Percentiles rank a stretch among this genome's conserved stretches.
phyloP scores from a whole-genome alignment of 1,140 invertebrate genomes.

The Eumaeus atala region DNA sequence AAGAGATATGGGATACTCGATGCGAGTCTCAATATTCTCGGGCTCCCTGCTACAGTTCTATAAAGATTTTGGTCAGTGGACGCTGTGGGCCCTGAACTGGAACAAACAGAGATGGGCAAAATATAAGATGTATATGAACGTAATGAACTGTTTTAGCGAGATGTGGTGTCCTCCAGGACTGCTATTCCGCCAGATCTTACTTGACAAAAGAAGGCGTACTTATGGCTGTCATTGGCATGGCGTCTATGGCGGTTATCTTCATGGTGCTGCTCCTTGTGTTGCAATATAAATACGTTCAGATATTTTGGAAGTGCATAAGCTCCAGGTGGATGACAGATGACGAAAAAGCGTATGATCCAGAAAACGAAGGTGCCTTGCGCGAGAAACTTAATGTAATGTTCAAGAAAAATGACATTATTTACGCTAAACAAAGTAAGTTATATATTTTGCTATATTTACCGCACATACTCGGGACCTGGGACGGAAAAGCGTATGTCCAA shows the following conservation, averaged over 20 bases:
- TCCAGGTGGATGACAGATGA: constrained; percentile 24
- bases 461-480: too few relatives aligned
- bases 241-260: constrained; percentile 32
- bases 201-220: constrained; percentile 32
- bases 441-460: too few relatives aligned
- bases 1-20: too few relatives aligned
- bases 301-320: constrained; percentile 22
- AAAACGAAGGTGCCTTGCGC: constrained; percentile 25
- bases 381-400: constrained; percentile 35
- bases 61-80: too few relatives aligned
- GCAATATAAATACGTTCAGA: constrained; percentile 46
- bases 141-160: constrained; percentile 34
- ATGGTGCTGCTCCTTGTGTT: constrained; percentile 36
- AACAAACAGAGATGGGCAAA: too few relatives aligned
- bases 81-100: too few relatives aligned
- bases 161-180: constrained; percentile 55
- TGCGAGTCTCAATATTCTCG: too few relatives aligned
- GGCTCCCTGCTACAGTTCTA: too few relatives aligned
- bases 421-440: too few relatives aligned
- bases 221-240: constrained; percentile 37
- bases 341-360: constrained; percentile 13
- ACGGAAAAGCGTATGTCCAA: too few relatives aligned
- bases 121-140: neutral
- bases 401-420: too few relatives aligned
- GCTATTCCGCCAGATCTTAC: constrained; percentile 40